Conservation (phyloP, 1,140 invertebrate genomes). For the Drosophila leontia region DNA sequence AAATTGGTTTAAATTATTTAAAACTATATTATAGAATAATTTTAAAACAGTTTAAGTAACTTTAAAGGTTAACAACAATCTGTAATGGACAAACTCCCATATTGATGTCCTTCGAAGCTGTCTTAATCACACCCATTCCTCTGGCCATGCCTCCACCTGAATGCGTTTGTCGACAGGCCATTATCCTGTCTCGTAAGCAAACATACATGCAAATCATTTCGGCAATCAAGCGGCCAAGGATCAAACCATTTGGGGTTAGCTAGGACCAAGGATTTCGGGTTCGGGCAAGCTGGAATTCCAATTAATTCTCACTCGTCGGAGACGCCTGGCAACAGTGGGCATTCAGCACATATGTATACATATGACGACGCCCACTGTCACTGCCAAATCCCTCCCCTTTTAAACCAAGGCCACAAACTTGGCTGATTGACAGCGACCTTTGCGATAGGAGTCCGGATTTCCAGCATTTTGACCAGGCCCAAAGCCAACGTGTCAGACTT, state of each 20-base stretch:
- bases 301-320: constrained; percentile 62
- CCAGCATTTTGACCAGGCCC: constrained; percentile 47
- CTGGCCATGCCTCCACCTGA: constrained; percentile 1
- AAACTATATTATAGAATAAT: background rate
- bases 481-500: constrained; percentile 68
- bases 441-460: constrained; percentile 48
- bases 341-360: background rate
- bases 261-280: constrained; percentile 25
- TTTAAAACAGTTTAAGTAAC: background rate
- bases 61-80: background rate
- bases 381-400: background rate
- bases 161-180: constrained; percentile 18
- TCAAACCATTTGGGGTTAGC: constrained; percentile 2
- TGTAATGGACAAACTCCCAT: background rate
- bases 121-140: background rate
- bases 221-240: constrained; percentile 8
- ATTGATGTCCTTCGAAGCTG: constrained; percentile 1
- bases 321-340: constrained; percentile 56
- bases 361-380: background rate
- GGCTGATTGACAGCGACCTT: constrained; percentile 61
- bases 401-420: background rate
- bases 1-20: background rate
- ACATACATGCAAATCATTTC: constrained; percentile 18
- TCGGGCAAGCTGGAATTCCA: constrained; percentile 59
- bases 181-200: constrained; percentile 13